phyloP scores from a whole-genome alignment of 1,140 invertebrate genomes.

The Drosophila sechellia region DNA sequence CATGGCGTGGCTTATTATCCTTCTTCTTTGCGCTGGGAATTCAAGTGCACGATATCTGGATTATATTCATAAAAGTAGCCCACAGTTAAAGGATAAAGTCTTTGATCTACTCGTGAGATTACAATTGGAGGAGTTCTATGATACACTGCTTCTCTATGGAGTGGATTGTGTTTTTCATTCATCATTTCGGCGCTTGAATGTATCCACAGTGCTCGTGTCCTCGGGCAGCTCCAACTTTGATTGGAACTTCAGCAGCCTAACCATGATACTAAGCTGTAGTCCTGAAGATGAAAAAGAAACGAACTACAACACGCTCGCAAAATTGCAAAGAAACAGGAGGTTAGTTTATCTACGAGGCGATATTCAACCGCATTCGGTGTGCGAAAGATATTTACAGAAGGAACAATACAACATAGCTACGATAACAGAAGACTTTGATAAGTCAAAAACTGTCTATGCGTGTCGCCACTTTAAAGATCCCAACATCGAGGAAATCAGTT shows the following conservation, averaged over 20 bases:
- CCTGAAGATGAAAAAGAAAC: constrained; percentile 16
- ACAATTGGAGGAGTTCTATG: constrained; percentile 25
- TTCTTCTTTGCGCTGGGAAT: constrained; percentile 1
- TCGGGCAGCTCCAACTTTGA: constrained; percentile 37
- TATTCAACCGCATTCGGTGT: constrained; percentile 6
- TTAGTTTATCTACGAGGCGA: constrained; percentile 12
- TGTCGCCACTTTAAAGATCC: constrained; percentile 33
- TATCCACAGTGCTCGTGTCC: constrained; percentile 29
- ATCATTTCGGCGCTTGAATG: constrained; percentile 5
- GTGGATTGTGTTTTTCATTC: constrained; percentile 40
- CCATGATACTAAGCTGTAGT: constrained; percentile 41
- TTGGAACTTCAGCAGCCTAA: constrained; percentile 37
- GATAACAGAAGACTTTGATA: constrained; percentile 11
- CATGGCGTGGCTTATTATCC: constrained; percentile 24
- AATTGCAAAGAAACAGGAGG: constrained; percentile 38
- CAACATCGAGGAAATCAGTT: constrained; percentile 7
- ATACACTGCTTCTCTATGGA: constrained; percentile 51
- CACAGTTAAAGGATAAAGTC: constrained; percentile 3
- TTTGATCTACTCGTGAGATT: constrained; percentile 22
- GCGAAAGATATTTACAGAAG: constrained; percentile 9
- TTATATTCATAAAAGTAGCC: not conserved
- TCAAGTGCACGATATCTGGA: not conserved
- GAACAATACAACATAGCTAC: constrained; percentile 61
- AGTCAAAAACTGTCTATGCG: constrained; percentile 1
- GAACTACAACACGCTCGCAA: constrained; percentile 8